A percentile compares a stretch with the other conserved stretches of the same genome.
Conservation (phyloP, 2,797 vertebrate genomes). For the Rhinatrema bivittatum region DNA sequence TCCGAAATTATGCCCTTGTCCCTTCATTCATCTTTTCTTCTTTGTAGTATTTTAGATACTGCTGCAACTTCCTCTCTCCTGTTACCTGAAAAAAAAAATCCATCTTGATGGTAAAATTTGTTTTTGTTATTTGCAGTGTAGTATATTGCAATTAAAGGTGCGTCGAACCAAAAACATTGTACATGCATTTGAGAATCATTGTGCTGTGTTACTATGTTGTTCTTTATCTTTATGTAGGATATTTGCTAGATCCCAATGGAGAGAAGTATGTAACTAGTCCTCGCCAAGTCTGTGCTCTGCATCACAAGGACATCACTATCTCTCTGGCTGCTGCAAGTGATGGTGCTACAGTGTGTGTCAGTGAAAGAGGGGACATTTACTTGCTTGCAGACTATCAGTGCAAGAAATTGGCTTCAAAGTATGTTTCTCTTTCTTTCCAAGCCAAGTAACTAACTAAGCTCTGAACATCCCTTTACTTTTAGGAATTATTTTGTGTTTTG, state of each 20-base stretch:
- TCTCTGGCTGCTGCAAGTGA: constrained; percentile 84
- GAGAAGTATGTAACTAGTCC: constrained; percentile 80
- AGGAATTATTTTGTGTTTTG: not conserved
- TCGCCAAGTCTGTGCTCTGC: constrained; percentile 88
- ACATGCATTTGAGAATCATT: too few species aligned
- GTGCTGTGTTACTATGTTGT: too few species aligned
- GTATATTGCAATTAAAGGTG: too few species aligned
- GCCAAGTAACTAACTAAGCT: not conserved
- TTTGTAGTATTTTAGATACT: too few species aligned
- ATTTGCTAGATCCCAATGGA: constrained; percentile 88
- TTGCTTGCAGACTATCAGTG: constrained; percentile 89
- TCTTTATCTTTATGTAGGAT: constrained; percentile 73
- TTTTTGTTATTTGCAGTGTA: too few species aligned
- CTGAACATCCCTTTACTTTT: not conserved
- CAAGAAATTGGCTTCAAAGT: constrained; percentile 96
- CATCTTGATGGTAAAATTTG: too few species aligned
- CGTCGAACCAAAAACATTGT: too few species aligned
- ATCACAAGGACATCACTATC: constrained; percentile 79
- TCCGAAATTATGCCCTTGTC: too few species aligned
- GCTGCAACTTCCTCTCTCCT: too few species aligned
- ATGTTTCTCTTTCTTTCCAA: constrained; percentile 29
- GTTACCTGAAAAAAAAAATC: too few species aligned
- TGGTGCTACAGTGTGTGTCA: constrained; percentile 86
- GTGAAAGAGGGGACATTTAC: constrained; percentile 87
- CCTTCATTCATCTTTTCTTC: too few species aligned